These are phyloP conservation scores for Lamellibrachia luymesi DNA, from an alignment of 1,140 invertebrate genomes.

Conservation along the genomic window DNA sequence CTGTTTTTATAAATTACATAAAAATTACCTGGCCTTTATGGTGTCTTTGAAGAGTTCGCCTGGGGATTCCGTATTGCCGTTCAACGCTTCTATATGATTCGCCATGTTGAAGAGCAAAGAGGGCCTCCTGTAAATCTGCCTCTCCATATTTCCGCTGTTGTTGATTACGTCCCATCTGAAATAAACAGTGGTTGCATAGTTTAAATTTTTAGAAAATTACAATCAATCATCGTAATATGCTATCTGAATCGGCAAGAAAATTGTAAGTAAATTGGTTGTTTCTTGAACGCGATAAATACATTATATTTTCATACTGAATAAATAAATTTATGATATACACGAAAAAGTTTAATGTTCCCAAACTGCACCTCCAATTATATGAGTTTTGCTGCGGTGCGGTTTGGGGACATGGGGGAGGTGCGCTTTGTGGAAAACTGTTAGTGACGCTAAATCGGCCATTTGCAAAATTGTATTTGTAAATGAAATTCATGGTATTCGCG, in stretches of 20 bases:
- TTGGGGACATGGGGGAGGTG: background rate
- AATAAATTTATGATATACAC: conserved; percentile 13
- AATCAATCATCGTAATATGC: conserved; percentile 8
- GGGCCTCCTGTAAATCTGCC: conserved; percentile 15
- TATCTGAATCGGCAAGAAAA: background rate
- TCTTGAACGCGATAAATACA: conserved; percentile 11
- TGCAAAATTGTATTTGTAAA: conserved; percentile 9
- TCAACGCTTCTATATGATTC: too few species aligned
- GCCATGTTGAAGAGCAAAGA: background rate
- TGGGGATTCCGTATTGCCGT: too few species aligned
- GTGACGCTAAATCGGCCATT: conserved; percentile 15
- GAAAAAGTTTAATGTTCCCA: conserved; percentile 14
- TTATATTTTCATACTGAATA: background rate
- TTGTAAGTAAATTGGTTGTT: conserved; percentile 17
- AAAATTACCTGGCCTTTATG: conserved; percentile 8
- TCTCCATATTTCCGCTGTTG: background rate
- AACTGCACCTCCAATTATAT: conserved; percentile 2
- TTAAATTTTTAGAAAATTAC: conserved; percentile 6
- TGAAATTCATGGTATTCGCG: conserved; percentile 12
- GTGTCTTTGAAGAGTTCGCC: too few species aligned
- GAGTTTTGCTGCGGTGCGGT: conserved; percentile 11
- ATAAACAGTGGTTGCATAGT: conserved; percentile 15
- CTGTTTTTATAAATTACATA: conserved; percentile 7
- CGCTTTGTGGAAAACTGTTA: background rate
- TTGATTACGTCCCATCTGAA: background rate